Base-by-base conservation (phyloP, 2,797 vertebrate species). In the Phoebastria nigripes region DNA sequence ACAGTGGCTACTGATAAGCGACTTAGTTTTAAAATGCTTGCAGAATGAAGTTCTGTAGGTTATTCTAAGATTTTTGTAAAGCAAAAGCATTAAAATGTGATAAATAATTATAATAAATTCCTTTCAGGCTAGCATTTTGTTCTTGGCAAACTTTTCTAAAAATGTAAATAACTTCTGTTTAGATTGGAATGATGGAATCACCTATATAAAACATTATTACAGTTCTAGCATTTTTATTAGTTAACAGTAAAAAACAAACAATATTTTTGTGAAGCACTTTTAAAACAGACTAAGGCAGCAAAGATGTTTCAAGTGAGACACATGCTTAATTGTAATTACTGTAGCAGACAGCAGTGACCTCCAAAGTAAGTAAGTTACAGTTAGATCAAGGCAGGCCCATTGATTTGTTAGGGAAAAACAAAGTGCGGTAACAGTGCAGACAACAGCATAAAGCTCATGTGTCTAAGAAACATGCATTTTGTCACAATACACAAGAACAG, bases 391-490 rank as follows among this genome's bases (percentile, higher is more conserved):
- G 97, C 96, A 98, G 94, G 96, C 94, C 93, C 96, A 97, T 85
- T 87, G 96, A 97, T 97, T 97, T 92, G 92, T 96, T 95, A 95
- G 87, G 93, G 90, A 66, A 92, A 94, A 93, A 91, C 62, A 54
- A 97, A 96, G 93, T 87, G 93, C 92, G 12, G 33, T 69, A 97
- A 94, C 90, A 92, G 49, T 65, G 95, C 94, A 97, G 91, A 97
- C 95, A 95, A 83, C n/a, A 85, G 93, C 80, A 90, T 73, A 93
- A 94, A 93, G 96, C 90, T 94, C 93, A 94, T 46, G 5, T 46
- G 86, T 91, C 90, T 93, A 90, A 86, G 95, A 77, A 90, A 94
- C 98, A 98, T 98, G 98, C 98, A 98, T 59, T 96, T 59, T 85
- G 82, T 93, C 96, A 97, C 97, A 41, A 87, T 35, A 87, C 93